A percentile compares a stretch with the other conserved stretches of the same genome.
These are phyloP conservation scores for Hydrozoanthus tunicans DNA, from an alignment of 64 coral and sea anemone genomes.

Conservation along the genomic window DNA sequence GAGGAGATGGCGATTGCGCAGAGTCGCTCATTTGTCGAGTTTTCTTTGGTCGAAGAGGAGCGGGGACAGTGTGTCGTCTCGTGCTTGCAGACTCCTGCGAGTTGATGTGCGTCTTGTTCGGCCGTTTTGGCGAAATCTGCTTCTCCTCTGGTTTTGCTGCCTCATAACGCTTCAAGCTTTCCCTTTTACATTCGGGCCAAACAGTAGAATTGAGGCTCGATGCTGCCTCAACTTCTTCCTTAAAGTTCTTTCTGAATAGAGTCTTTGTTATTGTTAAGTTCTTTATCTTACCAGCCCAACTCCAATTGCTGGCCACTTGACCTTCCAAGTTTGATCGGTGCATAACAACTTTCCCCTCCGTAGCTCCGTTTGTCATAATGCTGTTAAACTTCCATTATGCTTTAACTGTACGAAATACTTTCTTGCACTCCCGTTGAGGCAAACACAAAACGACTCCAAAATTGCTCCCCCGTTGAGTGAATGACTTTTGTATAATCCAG, in stretches of 20 bases:
- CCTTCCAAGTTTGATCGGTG: conserved; percentile 15
- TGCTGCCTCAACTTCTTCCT: conserved; percentile 7
- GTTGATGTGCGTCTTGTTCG: neutral
- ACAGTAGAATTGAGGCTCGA: neutral
- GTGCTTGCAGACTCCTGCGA: neutral
- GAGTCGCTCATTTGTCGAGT: neutral
- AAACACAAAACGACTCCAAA: neutral
- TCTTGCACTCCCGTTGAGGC: neutral
- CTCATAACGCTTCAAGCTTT: neutral
- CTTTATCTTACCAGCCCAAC: conserved; percentile 3
- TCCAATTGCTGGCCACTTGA: conserved; percentile 8
- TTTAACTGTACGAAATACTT: neutral
- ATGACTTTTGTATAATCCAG: neutral
- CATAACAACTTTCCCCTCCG: neutral
- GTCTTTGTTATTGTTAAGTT: neutral
- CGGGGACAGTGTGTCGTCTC: neutral
- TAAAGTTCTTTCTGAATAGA: neutral
- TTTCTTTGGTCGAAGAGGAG: too few relatives aligned
- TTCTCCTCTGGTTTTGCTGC: neutral
- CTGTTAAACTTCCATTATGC: neutral
- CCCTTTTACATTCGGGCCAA: neutral
- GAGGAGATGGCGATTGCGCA: neutral
- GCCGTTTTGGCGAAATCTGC: neutral
- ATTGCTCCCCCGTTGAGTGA: neutral
- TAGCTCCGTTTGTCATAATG: conserved; percentile 18